Base-by-base conservation (phyloP, 2,888 invertebrate genomes). In the Cryptus viduatorius region DNA sequence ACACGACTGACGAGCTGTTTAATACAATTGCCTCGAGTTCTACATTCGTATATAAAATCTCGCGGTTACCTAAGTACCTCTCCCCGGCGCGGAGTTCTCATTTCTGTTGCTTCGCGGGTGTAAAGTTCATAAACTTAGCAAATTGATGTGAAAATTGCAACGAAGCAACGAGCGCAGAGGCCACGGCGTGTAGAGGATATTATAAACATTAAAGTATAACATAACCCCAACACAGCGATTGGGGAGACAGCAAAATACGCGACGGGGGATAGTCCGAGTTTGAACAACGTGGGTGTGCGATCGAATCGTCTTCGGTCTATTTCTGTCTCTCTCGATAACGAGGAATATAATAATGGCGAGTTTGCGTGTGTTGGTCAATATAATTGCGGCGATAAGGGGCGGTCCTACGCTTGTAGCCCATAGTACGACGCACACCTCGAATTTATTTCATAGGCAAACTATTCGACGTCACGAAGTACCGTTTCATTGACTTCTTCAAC, bases 291-390 rank as follows among this genome's bases (percentile, higher is more conserved):
- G 78, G 75, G 78, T 75, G 81, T 77, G 79, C 48, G 71, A 79
- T 79, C 56, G 73, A 72, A 72, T 84, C 68, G 53, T 59, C 73
- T 61, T 37, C 44, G 68, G 48, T 56, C 24, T 78, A 53, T 67
- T 4, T 59, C 48, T 29, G 24, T 50, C 42, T 69, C 67, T 19
- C 76, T 77, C 50, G 31, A 67, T 78, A 84, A 81, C 84, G 84
- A 81, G 84, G 59, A 71, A 84, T 81, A 84, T 81, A 84, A 84
- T 84, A 84, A 84, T 79, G 77, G 81, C 75, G 73, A 78, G 81
- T 78, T 84, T 75, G 84, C 84, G 84, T 84, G 84, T 31, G 37
- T 37, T 68, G 80, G 79, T 77, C 83, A 83, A 83, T 83, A 77
- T 76, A 79, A 83, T 83, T 77, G 83, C 67, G 48, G 48, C 76